Evolutionary conservation across 2,888 invertebrate species (phyloP).

Genomic region (Entomobrya multifasciata): DNA sequence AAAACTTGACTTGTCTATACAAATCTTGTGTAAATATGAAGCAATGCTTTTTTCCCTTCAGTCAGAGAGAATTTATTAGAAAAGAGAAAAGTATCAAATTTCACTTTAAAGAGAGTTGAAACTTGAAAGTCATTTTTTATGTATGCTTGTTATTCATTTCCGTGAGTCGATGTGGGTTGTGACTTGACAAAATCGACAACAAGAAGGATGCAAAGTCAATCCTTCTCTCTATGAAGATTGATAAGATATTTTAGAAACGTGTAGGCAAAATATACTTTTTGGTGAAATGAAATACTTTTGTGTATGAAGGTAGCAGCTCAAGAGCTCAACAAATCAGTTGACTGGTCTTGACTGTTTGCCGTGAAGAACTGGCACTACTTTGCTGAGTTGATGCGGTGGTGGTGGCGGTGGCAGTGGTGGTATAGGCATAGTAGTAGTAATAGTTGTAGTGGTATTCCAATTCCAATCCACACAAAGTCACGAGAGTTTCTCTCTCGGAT

Average conservation of each 20-base stretch:
- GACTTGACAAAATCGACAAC: neutral
- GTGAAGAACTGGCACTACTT: conserved; percentile 13
- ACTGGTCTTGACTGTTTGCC: neutral
- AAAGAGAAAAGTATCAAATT: neutral
- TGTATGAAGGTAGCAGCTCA: neutral
- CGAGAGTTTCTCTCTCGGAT: conserved; percentile 23
- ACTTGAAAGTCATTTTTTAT: neutral
- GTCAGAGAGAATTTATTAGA: neutral
- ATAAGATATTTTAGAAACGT: conserved; percentile 12
- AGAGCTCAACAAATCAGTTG: neutral
- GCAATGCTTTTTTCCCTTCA: too few species aligned
- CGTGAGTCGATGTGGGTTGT: neutral
- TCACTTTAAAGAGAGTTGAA: neutral
- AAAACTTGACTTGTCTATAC: too few species aligned
- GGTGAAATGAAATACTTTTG: neutral
- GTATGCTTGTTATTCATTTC: neutral
- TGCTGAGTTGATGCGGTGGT: conserved; percentile 31
- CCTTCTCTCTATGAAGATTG: conserved; percentile 3
- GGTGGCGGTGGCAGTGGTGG: neutral
- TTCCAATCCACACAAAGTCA: conserved; percentile 21
- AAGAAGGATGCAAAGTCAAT: conserved; percentile 7
- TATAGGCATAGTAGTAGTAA: too few species aligned
- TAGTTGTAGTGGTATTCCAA: neutral
- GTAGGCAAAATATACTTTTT: conserved; percentile 16
- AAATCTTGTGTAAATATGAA: too few species aligned